Evolutionary conservation across 1,140 invertebrate genomes (phyloP), one percentile per base, ranked within the genome.

Genomic region (Zaprionus taronus): DNA sequence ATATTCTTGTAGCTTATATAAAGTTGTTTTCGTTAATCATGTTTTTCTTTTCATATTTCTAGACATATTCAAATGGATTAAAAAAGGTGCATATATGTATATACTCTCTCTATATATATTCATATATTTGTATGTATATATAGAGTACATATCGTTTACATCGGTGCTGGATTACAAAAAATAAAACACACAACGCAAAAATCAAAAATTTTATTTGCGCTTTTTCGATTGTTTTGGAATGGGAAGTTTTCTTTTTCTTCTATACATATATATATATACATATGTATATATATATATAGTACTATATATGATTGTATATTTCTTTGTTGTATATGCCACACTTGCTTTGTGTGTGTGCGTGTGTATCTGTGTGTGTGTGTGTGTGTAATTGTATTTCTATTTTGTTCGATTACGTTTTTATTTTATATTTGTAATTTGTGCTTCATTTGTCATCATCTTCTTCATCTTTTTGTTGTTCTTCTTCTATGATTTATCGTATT

Each of bases 161-260:
- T 51, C 47, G 47, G 47, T 51, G 47, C 47, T 51, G 17, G 47
- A 12, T 51, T 51, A 47, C 41, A 51, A 51, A 51, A 80, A 78
- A 72, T 77, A 78, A 80, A 78, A 80, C 68, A 56, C 69, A 77
- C 73, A 72, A 67, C 62, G 56, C 72, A 76, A 79, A 75, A 79
- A 71, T 66, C 38, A 77, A 63, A 79, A 79, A 57, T 66, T 76
- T 75, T 71, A 75, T 71, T 79, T 67, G 41, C 41, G 41, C n/a
- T 47, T 47, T 17, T 47, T 47, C n/a, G 6, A 17, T 64, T 28
- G 57, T 24, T 58, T 47, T 7, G 68, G 47, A 26, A 41, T 38
- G 5, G 4, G 56, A 24, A 31, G 36, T 38, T 67, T 14, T 67
- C n/a, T 34, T 14, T 55, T 28, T 53, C 1, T 44, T 55, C 5